phyloP scores from a whole-genome alignment of 2,888 invertebrate species.

The Sinelater perroti region DNA sequence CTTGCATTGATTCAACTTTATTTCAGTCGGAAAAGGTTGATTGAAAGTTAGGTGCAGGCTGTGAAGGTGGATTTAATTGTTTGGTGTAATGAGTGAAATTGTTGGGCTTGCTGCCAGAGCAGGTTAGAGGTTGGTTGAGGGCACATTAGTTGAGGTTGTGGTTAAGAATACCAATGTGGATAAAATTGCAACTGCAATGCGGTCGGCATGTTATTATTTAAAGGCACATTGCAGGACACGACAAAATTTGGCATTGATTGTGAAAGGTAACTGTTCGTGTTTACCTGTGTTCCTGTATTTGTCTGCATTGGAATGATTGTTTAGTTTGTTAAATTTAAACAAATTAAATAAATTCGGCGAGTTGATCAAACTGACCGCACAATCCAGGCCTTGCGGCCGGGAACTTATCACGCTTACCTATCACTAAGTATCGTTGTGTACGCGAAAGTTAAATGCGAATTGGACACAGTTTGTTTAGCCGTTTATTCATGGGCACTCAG shows the following conservation, averaged over 20 bases:
- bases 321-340: background rate
- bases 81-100: background rate
- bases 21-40: background rate
- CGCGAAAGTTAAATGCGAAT: background rate
- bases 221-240: background rate
- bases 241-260: slow-evolving; percentile 2
- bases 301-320: slow-evolving; percentile 1
- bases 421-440: background rate
- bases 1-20: background rate
- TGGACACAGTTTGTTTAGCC: too few species aligned
- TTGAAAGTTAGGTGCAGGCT: background rate
- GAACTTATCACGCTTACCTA: background rate
- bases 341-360: slow-evolving; percentile 1
- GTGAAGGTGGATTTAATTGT: background rate
- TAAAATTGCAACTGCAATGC: background rate
- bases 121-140: background rate
- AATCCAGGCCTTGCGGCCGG: background rate
- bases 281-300: slow-evolving; percentile 2
- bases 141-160: background rate
- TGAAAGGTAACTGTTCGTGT: background rate
- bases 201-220: slow-evolving; percentile 1
- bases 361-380: background rate
- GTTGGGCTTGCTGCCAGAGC: slow-evolving; percentile 2
- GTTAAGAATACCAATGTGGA: background rate
- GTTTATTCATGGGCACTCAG: too few species aligned